Conservation (phyloP, 1,140 invertebrate species). For the Musca domestica region DNA sequence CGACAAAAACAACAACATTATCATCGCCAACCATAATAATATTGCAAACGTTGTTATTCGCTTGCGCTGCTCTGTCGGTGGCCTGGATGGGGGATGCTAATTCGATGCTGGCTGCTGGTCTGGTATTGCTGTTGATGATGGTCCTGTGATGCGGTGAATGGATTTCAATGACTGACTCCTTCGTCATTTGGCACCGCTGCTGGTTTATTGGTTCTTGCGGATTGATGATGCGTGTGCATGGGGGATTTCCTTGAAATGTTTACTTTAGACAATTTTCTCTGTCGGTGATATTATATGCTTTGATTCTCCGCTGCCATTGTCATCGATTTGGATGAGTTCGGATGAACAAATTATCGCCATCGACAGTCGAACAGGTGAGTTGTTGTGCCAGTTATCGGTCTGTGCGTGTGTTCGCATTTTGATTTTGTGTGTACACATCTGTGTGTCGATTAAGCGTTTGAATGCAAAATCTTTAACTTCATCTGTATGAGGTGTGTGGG, state of each 20-base stretch:
- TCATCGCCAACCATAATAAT: too few species aligned
- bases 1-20: too few species aligned
- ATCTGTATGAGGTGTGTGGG: too few species aligned
- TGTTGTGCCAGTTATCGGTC: too few species aligned
- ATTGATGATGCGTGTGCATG: conserved; percentile 21
- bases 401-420: too few species aligned
- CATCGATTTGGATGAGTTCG: conserved; percentile 50
- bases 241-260: neutral
- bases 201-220: conserved; percentile 18
- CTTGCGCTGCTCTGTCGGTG: too few species aligned
- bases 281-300: conserved; percentile 61
- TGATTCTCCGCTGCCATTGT: conserved; percentile 50
- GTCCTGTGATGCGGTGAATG: neutral
- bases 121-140: conserved; percentile 13
- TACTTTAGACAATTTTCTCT: conserved; percentile 56
- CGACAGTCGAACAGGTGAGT: conserved; percentile 47
- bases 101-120: neutral
- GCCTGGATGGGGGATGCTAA: too few species aligned
- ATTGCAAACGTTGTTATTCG: too few species aligned
- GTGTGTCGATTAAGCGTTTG: too few species aligned
- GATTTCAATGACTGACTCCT: conserved; percentile 3
- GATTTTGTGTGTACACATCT: too few species aligned
- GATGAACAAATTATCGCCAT: conserved; percentile 49
- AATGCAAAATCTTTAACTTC: too few species aligned
- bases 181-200: neutral